These are phyloP conservation scores for Mimumesa dahlbomi DNA, from an alignment of 2,888 invertebrate species.

Conservation along the genomic window DNA sequence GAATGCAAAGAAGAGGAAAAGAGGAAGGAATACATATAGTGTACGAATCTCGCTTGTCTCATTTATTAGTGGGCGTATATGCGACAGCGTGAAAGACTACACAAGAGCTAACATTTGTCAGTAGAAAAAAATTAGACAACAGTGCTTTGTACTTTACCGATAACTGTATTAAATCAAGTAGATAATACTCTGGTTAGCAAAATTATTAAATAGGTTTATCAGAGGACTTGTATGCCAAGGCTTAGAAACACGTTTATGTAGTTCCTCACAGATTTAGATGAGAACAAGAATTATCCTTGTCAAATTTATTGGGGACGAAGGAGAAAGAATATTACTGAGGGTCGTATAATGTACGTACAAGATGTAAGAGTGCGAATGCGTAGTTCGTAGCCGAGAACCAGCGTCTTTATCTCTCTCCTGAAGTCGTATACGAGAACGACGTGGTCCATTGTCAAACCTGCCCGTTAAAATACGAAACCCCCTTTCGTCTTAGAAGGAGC, in stretches of 20 bases:
- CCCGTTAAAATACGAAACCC: constrained; percentile 76
- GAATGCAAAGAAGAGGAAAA: constrained; percentile 17
- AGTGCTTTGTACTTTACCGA: background rate
- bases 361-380: constrained; percentile 55
- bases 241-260: too few relatives aligned
- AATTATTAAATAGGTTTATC: too few relatives aligned
- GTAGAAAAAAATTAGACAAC: background rate
- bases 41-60: constrained; percentile 20
- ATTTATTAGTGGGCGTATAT: constrained; percentile 43
- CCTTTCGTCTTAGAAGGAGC: constrained; percentile 62
- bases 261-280: too few relatives aligned
- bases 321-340: background rate
- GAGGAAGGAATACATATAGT: background rate
- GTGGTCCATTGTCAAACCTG: constrained; percentile 72
- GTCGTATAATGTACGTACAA: constrained; percentile 36
- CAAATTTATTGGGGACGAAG: background rate
- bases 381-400: constrained; percentile 40
- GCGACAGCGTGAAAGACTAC: constrained; percentile 6
- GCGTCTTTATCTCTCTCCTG: constrained; percentile 61
- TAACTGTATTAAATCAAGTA: background rate
- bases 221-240: too few relatives aligned
- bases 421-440: constrained; percentile 59
- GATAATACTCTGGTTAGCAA: too few relatives aligned
- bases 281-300: background rate
- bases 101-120: background rate